These are phyloP conservation scores for Meriones psammophilus DNA, from an alignment of 2,797 vertebrate species.

Conservation along the genomic window DNA sequence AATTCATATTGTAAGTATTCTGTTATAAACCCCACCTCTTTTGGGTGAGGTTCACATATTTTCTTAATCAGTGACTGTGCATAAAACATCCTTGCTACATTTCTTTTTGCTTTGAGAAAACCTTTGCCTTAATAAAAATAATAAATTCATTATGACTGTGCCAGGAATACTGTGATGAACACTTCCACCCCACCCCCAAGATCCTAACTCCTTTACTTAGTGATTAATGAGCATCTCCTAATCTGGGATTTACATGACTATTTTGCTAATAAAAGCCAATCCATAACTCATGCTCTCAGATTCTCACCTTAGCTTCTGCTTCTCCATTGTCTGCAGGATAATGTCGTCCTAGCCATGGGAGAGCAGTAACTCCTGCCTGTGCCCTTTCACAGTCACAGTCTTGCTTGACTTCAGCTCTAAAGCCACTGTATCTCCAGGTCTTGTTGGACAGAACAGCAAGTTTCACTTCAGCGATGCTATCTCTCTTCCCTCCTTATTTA, in stretches of 20 bases:
- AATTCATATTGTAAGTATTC: background rate
- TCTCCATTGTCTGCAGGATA: background rate
- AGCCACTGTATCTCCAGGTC: background rate
- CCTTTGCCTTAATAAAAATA: background rate
- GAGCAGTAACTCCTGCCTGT: background rate
- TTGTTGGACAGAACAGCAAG: background rate
- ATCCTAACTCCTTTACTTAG: background rate
- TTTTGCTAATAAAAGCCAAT: background rate
- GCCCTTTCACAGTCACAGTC: background rate
- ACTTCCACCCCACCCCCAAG: background rate
- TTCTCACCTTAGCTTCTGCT: background rate
- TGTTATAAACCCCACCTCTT: background rate
- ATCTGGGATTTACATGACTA: background rate
- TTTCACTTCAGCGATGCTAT: conserved; percentile 38
- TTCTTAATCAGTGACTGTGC: background rate
- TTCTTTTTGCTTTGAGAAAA: conserved; percentile 29
- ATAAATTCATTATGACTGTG: background rate
- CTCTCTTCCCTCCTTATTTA: conserved; percentile 68
- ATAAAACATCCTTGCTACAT: background rate
- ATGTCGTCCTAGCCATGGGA: background rate
- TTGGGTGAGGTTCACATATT: background rate
- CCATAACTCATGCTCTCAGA: background rate
- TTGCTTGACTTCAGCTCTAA: background rate
- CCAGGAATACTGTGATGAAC: conserved; percentile 26
- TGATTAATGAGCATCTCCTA: background rate